Base-by-base conservation (phyloP, 2,888 invertebrate genomes). In the Volucella inanis region DNA sequence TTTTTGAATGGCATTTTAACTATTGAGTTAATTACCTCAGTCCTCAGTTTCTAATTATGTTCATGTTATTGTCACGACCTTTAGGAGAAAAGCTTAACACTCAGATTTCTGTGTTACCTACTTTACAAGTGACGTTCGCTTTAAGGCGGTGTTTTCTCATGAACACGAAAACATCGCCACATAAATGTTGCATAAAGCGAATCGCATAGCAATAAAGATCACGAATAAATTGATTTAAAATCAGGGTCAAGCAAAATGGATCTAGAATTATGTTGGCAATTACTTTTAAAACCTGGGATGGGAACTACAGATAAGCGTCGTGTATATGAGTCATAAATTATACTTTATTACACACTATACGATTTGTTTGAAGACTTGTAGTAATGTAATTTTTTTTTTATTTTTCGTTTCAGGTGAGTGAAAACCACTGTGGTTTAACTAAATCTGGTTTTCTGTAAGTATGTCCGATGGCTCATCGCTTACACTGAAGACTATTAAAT, bases 401-500 rank as follows among this genome's bases (percentile, higher is more conserved):
- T 45, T 61, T 47, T 10, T 61, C 14, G 18, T 77, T 77, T 39
- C 70, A 77, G 77, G 77, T 77, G 31, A 77, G 77, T 70, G 11
- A 3, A 10, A 38, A 49, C 22, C 15, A 31, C 31, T 31, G 6
- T 31, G 31, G 31, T 31, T 31, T 22, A 3, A 22, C 22, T 22
- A 0, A 4, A 22, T 22, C 31, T 31, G 31, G 31, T 31, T 31
- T 6, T 31, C 6, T 6, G 31, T 31, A 31, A 31, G 31, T 31
- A 31, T 31, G 31, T 31, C 6, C 31, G 31, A 6, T 31, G 31
- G 6, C 31, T 31, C 31, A 31, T 31, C 31, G 6, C 6, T 31
- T 31, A 6, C 31, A 6, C 31, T 31, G 31, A 31, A 31, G 31
- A 31, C 31, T 31, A 31, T 31, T 6, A 31, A 6, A 31, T 31